phyloP scores from a whole-genome alignment of 1,140 invertebrate species.

The Drosophila dunni region DNA sequence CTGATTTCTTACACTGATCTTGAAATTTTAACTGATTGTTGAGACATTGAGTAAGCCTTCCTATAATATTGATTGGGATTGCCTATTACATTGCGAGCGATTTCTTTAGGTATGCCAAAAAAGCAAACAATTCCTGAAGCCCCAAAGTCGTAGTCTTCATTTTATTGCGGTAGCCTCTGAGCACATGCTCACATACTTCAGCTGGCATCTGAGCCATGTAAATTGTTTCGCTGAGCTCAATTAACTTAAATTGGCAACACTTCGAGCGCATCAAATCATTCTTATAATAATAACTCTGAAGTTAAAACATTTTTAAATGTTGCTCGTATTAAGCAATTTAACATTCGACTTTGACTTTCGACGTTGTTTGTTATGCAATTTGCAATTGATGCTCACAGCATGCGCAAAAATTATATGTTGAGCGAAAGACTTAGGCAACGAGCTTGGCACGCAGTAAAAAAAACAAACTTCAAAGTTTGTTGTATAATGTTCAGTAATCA shows the following conservation, averaged over 20 bases:
- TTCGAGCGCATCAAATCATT: slow-evolving; percentile 80
- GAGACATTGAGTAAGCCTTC: no score
- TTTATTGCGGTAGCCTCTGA: slow-evolving; percentile 10
- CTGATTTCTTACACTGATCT: no score
- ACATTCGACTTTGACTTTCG: slow-evolving; percentile 47
- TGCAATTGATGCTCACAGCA: slow-evolving; percentile 12
- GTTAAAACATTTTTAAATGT: slow-evolving; percentile 61
- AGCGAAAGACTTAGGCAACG: slow-evolving; percentile 78
- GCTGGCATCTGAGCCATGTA: slow-evolving; percentile 46
- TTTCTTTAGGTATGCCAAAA: slow-evolving; percentile 45
- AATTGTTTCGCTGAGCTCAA: slow-evolving; percentile 65
- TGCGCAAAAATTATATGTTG: slow-evolving; percentile 12
- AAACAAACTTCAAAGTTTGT: background rate
- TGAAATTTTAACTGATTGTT: no score
- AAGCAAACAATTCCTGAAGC: slow-evolving; percentile 19
- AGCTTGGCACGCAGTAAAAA: slow-evolving; percentile 57
- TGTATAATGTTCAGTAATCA: background rate
- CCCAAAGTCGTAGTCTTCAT: slow-evolving; percentile 1
- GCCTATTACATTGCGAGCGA: background rate
- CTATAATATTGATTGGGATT: no score
- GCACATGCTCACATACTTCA: background rate
- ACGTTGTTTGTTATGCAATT: slow-evolving; percentile 44
- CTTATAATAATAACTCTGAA: slow-evolving; percentile 41
- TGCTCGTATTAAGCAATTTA: slow-evolving; percentile 64
- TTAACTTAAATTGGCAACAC: slow-evolving; percentile 60